Percentiles rank a stretch among this genome's conserved stretches.
Evolutionary conservation across 2,113 vertebrate species (phyloP).

Genomic region (Bagarius yarrelli): DNA sequence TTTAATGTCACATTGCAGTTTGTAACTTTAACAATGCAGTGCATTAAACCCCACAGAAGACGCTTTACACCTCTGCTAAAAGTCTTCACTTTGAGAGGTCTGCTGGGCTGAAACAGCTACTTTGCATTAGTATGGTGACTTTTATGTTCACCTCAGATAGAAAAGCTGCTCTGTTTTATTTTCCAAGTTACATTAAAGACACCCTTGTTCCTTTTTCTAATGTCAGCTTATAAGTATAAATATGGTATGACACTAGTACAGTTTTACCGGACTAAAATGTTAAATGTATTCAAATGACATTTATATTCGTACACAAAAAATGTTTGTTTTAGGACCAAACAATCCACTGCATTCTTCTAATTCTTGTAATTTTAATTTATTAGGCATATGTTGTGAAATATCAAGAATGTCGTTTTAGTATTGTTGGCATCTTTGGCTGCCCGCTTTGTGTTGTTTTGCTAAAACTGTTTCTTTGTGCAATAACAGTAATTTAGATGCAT

Average conservation of each 20-base stretch:
- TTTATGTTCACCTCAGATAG: conserved; percentile 16
- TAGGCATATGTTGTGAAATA: conserved; percentile 24
- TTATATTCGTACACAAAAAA: background rate
- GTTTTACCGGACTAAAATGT: conserved; percentile 10
- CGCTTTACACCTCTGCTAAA: conserved; percentile 7
- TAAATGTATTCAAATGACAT: background rate
- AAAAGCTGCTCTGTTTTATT: conserved; percentile 37
- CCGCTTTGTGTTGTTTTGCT: conserved; percentile 29
- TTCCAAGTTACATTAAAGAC: conserved; percentile 11
- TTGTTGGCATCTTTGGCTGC: conserved; percentile 1
- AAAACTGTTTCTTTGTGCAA: conserved; percentile 39
- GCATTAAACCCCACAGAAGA: conserved; percentile 23
- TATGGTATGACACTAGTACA: conserved; percentile 17
- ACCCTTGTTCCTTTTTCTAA: background rate
- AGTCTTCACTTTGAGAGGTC: conserved; percentile 8
- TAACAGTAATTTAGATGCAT: conserved; percentile 36
- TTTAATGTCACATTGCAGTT: background rate
- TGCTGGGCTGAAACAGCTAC: background rate
- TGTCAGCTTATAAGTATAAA: background rate
- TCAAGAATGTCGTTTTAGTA: background rate
- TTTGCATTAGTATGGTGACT: background rate
- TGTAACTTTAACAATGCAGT: background rate
- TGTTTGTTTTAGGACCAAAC: conserved; percentile 40
- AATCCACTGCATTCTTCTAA: conserved; percentile 19
- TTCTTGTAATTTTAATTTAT: conserved; percentile 35